Percentiles rank a stretch among this genome's conserved stretches.
phyloP scores from a whole-genome alignment of 2,797 vertebrate species.

The Hipposideros larvatus region DNA sequence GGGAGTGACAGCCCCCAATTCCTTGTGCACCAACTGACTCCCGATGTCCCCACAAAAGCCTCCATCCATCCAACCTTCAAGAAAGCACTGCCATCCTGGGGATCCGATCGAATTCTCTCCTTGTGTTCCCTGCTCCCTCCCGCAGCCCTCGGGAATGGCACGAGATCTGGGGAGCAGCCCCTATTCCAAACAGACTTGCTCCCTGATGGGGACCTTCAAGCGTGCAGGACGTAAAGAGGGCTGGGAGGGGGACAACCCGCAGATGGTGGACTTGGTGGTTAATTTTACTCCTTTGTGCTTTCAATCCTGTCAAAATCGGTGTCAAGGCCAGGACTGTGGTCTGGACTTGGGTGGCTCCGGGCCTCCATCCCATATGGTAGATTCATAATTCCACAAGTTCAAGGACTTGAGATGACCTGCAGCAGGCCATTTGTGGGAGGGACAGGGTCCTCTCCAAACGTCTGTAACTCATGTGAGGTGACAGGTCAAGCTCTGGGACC shows the following conservation, averaged over 20 bases:
- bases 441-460: not conserved
- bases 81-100: not conserved
- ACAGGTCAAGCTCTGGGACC: not conserved
- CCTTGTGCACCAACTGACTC: not conserved
- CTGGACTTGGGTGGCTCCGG: rapidly evolving
- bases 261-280: rapidly evolving
- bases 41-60: not conserved
- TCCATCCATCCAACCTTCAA: not conserved
- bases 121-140: slow-evolving; percentile 18
- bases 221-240: rapidly evolving
- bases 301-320: not conserved
- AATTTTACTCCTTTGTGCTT: not conserved
- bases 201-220: not conserved
- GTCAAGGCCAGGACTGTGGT: not conserved
- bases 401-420: not conserved
- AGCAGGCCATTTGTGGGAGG: not conserved
- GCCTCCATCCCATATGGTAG: not conserved
- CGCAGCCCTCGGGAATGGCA: slow-evolving; percentile 54
- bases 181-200: not conserved
- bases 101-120: not conserved
- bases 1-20: not conserved
- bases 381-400: not conserved
- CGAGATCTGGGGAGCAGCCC: not conserved
- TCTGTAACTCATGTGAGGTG: not conserved
- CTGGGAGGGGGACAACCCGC: rapidly evolving